phyloP scores from a whole-genome alignment of 2,113 vertebrate species.

The Melospiza melodia region DNA sequence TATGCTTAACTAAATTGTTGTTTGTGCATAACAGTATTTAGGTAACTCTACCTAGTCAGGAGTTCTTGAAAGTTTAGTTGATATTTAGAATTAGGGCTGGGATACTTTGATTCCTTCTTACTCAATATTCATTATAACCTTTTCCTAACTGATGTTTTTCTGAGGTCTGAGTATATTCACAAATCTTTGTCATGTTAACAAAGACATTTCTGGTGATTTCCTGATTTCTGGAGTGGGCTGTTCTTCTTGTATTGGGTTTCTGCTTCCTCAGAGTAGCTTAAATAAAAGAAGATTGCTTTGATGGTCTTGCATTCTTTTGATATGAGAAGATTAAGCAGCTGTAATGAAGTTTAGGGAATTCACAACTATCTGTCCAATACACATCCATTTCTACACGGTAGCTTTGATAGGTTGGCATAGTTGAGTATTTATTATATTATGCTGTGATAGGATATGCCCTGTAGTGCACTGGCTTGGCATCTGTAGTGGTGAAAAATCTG shows the following conservation, averaged over 20 bases:
- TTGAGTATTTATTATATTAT: not conserved
- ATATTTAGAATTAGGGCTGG: not conserved
- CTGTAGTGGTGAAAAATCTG: not conserved
- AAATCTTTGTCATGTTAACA: not conserved
- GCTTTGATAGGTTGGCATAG: not conserved
- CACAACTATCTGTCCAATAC: not conserved
- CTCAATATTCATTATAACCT: not conserved
- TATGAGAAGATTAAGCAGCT: not conserved
- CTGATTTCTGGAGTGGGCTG: not conserved
- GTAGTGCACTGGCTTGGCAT: not conserved
- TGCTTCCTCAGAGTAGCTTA: not conserved
- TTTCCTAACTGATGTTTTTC: not conserved
- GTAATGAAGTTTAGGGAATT: not conserved
- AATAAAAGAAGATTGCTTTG: not conserved
- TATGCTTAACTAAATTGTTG: not conserved
- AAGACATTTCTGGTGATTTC: not conserved
- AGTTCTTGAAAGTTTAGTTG: not conserved
- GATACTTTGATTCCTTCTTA: not conserved
- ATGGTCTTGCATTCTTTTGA: not conserved
- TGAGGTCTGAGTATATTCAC: not conserved
- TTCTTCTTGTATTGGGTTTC: not conserved
- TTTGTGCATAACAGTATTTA: not conserved
- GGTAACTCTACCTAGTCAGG: not conserved
- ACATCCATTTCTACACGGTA: not conserved
- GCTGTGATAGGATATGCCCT: not conserved